Evolutionary conservation across 2,113 vertebrate species (phyloP), one percentile per base, ranked within the genome.

Genomic region (Chaetodon trifascialis): DNA sequence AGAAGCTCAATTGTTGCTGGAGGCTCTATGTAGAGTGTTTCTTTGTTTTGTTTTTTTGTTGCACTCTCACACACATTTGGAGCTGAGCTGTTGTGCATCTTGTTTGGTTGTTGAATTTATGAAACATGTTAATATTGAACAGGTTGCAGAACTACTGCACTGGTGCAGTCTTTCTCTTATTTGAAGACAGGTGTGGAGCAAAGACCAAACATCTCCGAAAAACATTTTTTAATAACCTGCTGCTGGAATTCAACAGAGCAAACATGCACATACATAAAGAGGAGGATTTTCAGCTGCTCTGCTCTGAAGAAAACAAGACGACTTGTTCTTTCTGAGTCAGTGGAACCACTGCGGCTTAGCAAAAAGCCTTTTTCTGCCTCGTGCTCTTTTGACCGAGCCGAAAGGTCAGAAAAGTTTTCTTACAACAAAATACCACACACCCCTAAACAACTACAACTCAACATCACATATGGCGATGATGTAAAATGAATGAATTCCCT

Each of bases 1-100:
- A 81, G n/a, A 79, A 51, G 60, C 79, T 87, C 76, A 84, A 68
- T 87, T 87, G 67, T 75, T 69, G 69, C 86, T 79, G 66, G 34
- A 56, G 79, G 83, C 84, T 78, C 78, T 68, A 51, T 71, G 83
- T 76, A 82, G 56, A 44, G 66, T 49, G 30, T 7, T 46, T 38
- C 30, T 30, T 30, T 30, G 30, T 30, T 62, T 4, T 62, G 46
- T 64, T 68, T 81, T 84, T 72, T 56, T 70, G 74, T 42, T 63
- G 49, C 54, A 47, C 60, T 51, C 72, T 84, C 46, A 55, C 30
- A 54, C 64, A 76, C 44, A 72, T 51, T 64, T 73, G 60, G 72
- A 77, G 66, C 40, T 12, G 47, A 83, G 58, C 36, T 51, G 23
- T 21, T 84, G 49, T 38, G 36, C 49, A 30, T 80, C 54, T 56